Percentiles rank a stretch among this genome's conserved stretches.
Conservation (phyloP, 2,888 invertebrate genomes). For the Sclerodermus sp. region DNA sequence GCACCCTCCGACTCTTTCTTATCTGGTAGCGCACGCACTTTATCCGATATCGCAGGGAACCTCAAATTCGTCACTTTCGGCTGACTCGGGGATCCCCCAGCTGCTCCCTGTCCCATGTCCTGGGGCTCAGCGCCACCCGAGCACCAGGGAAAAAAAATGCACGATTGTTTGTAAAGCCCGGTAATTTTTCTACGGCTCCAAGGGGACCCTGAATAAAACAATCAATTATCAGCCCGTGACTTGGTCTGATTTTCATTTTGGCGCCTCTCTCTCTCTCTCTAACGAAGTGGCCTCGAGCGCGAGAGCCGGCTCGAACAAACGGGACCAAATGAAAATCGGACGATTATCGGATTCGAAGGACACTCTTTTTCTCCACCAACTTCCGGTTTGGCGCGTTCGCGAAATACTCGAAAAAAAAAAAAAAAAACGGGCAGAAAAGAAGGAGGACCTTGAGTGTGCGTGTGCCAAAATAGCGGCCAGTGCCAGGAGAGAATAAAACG, state of each 20-base stretch:
- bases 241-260: no score
- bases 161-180: not conserved
- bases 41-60: constrained; percentile 30
- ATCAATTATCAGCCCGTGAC: no score
- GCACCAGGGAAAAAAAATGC: not conserved
- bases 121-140: not conserved
- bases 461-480: constrained; percentile 1
- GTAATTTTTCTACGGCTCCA: constrained; percentile 2
- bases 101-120: not conserved
- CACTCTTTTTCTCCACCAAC: no score
- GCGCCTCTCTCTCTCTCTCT: no score
- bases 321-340: no score
- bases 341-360: no score
- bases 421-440: constrained; percentile 11
- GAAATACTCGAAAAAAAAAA: constrained; percentile 6
- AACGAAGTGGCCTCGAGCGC: no score
- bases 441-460: not conserved
- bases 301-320: no score
- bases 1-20: constrained; percentile 28
- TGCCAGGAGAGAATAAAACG: constrained; percentile 14
- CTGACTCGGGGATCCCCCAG: not conserved
- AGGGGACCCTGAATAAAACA: not conserved
- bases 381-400: no score
- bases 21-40: constrained; percentile 33
- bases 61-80: constrained; percentile 28